Evolutionary conservation across 1,140 invertebrate species (phyloP).

Genomic region (Cryptotermes secundus): DNA sequence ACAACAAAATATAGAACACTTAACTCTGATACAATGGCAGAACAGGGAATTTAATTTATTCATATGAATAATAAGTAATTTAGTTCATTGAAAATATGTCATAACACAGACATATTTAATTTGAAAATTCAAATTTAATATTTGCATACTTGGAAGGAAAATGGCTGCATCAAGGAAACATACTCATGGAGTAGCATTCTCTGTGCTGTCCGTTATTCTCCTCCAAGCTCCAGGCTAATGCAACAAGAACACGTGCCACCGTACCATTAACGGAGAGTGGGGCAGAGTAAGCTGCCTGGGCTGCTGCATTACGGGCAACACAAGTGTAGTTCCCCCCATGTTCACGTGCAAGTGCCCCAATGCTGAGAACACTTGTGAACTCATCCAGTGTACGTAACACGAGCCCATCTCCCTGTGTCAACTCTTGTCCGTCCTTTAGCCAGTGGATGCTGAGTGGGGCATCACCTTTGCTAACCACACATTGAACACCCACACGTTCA

Average conservation of each 20-base stretch:
- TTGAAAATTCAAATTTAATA: no score
- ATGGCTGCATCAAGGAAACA: background rate
- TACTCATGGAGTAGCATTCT: background rate
- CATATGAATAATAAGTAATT: no score
- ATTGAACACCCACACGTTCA: slow-evolving; percentile 51
- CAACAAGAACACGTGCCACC: background rate
- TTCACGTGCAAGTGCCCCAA: slow-evolving; percentile 41
- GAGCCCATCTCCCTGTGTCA: slow-evolving; percentile 20
- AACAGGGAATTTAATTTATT: no score
- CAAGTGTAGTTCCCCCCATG: slow-evolving; percentile 60
- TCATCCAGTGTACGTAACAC: slow-evolving; percentile 40
- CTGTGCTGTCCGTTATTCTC: background rate
- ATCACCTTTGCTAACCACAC: slow-evolving; percentile 56
- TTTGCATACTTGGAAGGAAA: background rate
- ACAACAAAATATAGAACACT: no score
- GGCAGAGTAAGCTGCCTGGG: slow-evolving; percentile 51
- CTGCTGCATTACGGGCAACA: slow-evolving; percentile 53
- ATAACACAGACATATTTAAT: no score
- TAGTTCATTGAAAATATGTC: no score
- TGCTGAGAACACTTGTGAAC: slow-evolving; percentile 45
- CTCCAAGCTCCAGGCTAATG: slow-evolving; percentile 4
- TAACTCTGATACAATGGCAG: no score
- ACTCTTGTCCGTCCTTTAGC: slow-evolving; percentile 49
- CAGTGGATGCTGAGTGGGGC: slow-evolving; percentile 54
- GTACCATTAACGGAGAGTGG: slow-evolving; percentile 55